Conservation (phyloP, 1,140 invertebrate species). For the Pantala flavescens region DNA sequence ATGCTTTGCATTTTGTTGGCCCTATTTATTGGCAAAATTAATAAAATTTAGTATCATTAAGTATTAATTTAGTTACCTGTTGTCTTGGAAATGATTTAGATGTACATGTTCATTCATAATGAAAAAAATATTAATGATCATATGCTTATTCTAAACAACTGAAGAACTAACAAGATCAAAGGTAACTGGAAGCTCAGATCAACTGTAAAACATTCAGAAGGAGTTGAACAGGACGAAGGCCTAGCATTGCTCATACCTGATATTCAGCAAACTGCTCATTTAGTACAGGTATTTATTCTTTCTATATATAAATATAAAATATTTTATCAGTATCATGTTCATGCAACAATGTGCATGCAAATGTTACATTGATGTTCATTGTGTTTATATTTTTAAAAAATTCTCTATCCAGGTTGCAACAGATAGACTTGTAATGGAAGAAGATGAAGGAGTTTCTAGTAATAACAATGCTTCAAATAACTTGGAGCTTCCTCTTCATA, state of each 20-base stretch:
- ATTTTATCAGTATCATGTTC: too few relatives aligned
- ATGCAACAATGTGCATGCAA: too few relatives aligned
- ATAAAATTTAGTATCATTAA: too few relatives aligned
- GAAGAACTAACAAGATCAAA: slow-evolving; percentile 46
- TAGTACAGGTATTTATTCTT: slow-evolving; percentile 43
- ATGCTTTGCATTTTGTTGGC: too few relatives aligned
- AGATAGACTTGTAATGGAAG: slow-evolving; percentile 37
- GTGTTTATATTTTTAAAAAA: too few relatives aligned
- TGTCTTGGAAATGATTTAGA: background rate
- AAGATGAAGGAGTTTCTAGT: slow-evolving; percentile 33
- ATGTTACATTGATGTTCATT: too few relatives aligned
- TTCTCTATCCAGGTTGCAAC: slow-evolving; percentile 42
- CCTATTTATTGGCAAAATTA: too few relatives aligned
- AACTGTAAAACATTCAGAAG: slow-evolving; percentile 44
- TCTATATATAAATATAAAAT: background rate
- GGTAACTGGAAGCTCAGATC: slow-evolving; percentile 35
- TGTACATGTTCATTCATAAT: background rate
- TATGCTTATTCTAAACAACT: slow-evolving; percentile 23
- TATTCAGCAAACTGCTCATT: slow-evolving; percentile 65
- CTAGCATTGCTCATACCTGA: slow-evolving; percentile 77
- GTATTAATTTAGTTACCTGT: background rate
- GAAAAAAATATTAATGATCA: background rate
- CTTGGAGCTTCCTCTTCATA: slow-evolving; percentile 39
- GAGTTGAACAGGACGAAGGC: slow-evolving; percentile 74
- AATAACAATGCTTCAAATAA: background rate